Evolutionary conservation across 2,113 vertebrate genomes (phyloP).

Genomic region (Xyrauchen texanus): DNA sequence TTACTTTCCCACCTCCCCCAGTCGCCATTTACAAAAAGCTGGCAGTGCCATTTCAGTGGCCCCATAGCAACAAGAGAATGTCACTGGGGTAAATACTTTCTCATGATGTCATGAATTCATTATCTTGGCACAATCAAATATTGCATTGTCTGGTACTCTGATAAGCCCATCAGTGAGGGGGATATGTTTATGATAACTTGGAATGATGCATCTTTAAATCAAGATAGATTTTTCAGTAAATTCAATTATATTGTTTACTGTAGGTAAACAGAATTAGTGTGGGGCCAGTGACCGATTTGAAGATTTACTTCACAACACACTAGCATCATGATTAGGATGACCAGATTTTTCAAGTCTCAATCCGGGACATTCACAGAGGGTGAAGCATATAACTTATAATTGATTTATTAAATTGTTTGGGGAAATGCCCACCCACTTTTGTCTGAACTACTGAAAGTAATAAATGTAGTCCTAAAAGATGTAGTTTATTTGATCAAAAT

Average conservation of each 20-base stretch:
- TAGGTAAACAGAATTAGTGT: not conserved
- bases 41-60: conserved; percentile 62
- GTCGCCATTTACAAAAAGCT: conserved; percentile 58
- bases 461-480: not conserved
- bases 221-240: not conserved
- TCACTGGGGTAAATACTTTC: conserved; percentile 75
- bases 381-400: not conserved
- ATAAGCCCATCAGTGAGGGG: not conserved
- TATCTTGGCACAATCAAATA: conserved; percentile 38
- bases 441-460: too few species aligned
- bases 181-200: not conserved
- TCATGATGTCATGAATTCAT: conserved; percentile 70
- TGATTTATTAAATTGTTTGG: too few species aligned
- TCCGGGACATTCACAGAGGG: not conserved
- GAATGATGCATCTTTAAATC: conserved; percentile 1
- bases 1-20: conserved; percentile 61
- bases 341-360: not conserved
- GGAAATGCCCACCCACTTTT: not conserved
- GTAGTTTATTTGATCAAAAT: too few species aligned
- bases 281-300: not conserved
- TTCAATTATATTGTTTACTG: conserved; percentile 3
- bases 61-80: conserved; percentile 78
- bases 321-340: not conserved
- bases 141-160: conserved; percentile 15
- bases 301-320: not conserved